Percentiles rank a stretch among this genome's conserved stretches.
These are phyloP conservation scores for Ochropleura plecta DNA, from an alignment of 2,888 invertebrate genomes.

Conservation along the genomic window DNA sequence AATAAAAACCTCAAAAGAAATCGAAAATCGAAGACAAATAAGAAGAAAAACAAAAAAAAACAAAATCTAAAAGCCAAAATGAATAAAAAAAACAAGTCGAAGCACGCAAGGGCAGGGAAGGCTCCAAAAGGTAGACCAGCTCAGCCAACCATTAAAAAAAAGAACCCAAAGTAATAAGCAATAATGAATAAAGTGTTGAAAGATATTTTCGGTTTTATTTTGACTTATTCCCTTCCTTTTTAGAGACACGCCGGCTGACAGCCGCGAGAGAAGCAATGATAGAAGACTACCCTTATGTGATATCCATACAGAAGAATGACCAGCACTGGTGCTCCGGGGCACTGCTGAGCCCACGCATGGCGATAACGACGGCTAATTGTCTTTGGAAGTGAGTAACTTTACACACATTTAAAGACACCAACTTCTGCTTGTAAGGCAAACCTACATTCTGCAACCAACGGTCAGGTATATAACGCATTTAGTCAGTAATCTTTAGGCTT, in stretches of 20 bases:
- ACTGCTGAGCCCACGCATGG: constrained; percentile 80
- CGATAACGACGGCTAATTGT: constrained; percentile 87
- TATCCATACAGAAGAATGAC: constrained; percentile 82
- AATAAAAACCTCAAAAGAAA: constrained; percentile 14
- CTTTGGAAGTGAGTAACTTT: constrained; percentile 85
- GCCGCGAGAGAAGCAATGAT: constrained; percentile 79
- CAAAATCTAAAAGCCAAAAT: not conserved
- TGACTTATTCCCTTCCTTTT: constrained; percentile 60
- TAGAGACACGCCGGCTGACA: constrained; percentile 78
- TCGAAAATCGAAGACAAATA: constrained; percentile 1
- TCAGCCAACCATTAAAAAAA: constrained; percentile 26
- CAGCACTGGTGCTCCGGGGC: constrained; percentile 87
- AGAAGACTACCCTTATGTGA: constrained; percentile 83
- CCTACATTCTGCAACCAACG: not conserved
- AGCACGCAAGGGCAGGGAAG: constrained; percentile 22
- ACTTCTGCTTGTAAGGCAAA: not conserved
- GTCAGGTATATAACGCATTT: not conserved
- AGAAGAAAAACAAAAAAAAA: constrained; percentile 8
- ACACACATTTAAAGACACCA: not conserved
- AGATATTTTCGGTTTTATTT: constrained; percentile 48
- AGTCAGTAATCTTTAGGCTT: not conserved
- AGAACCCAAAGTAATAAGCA: constrained; percentile 19
- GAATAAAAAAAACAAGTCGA: constrained; percentile 19
- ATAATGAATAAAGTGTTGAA: constrained; percentile 58
- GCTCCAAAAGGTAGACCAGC: constrained; percentile 59